Evolutionary conservation across 2,113 vertebrate genomes (phyloP), one percentile per base, ranked within the genome.

Genomic region (Tragelaphus imberbis): DNA sequence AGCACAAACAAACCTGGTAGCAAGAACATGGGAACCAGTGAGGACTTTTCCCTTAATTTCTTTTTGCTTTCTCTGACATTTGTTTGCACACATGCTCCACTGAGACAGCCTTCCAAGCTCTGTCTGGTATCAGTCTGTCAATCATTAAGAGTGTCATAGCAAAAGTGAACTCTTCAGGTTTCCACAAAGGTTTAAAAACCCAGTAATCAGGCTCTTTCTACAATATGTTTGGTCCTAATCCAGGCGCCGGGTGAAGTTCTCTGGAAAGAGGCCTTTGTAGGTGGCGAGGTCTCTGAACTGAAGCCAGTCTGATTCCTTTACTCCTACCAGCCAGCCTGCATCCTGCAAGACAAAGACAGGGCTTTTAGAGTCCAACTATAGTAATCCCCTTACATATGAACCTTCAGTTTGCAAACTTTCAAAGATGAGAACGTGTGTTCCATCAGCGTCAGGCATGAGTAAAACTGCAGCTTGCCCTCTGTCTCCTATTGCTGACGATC

Each of bases 321-420:
- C 98, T 36, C 99, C 99, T 21, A 99, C 99, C 92, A 99, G 99
- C 99, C 99, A 99, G 79, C 99, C 99, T 17, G 99, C 99, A 89
- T 99, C 99, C 99, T 99, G 98, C 71, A 99, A 99, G 88, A 92
- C 56, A 98, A 96, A 96, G 44, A 98, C 17, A 97, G 88, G 23
- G 44, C 3, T 84, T 59, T 98, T 91, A 97, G 95, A 84, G 19
- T 33, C 84, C 44, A 49, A 17, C 1, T 1, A 68, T 0, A 27
- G 40, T 16, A 27, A 77, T 44, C 12, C 40, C 23, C 40, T 44
- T 3, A 44, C 23, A 27, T 14, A 27, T 44, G 19, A 27, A 27
- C 23, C 40, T 77, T 77, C 12, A 27, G 40, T 25, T 15, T 77
- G 6, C 23, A 7, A 15, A 77, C 40, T 44, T 75, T 77, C 40